Evolutionary conservation across 2,888 invertebrate genomes (phyloP), one percentile per base, ranked within the genome.

Genomic region (Cephonodes hylas): DNA sequence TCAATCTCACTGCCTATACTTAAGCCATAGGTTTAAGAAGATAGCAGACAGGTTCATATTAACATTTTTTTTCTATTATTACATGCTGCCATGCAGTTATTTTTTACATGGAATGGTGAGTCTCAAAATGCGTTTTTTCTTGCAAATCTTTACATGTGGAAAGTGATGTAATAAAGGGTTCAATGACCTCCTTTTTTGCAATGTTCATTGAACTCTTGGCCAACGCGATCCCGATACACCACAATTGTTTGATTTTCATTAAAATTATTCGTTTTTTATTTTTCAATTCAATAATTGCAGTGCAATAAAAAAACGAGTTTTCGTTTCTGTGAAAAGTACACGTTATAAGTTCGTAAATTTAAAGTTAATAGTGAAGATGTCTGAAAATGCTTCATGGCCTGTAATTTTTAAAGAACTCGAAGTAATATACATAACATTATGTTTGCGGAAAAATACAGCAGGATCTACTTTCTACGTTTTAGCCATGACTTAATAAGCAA

Each of bases 181-280:
- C 88, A 80, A 59, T 88, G 90, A 89, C 87, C 89, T 66, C 80
- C 84, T 88, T 88, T 73, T 88, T 90, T 90, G 84, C 76, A 66
- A 66, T 80, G 91, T 85, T 79, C 89, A 79, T 77, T 86, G 89
- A 90, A 86, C 91, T 78, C 81, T 79, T 76, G 85, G 82, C 86
- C 87, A 84, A 80, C 85, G 81, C 81, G 88, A 81, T 88, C 80
- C 75, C 72, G 75, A 75, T 80, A 75, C 74, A 77, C 69, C 71
- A 76, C 73, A 71, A 72, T 75, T 71, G 70, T 67, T 67, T 66
- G 70, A 77, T 74, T 71, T 70, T 62, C 64, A 67, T 62, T 72
- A 68, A 69, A 70, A 72, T 72, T 75, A 67, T 73, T 69, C 66
- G 71, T 74, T 71, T 64, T 65, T 74, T 68, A n/a, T n/a, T 69